phyloP scores from a whole-genome alignment of 2,888 invertebrate genomes.

The Phyllotreta striolata region DNA sequence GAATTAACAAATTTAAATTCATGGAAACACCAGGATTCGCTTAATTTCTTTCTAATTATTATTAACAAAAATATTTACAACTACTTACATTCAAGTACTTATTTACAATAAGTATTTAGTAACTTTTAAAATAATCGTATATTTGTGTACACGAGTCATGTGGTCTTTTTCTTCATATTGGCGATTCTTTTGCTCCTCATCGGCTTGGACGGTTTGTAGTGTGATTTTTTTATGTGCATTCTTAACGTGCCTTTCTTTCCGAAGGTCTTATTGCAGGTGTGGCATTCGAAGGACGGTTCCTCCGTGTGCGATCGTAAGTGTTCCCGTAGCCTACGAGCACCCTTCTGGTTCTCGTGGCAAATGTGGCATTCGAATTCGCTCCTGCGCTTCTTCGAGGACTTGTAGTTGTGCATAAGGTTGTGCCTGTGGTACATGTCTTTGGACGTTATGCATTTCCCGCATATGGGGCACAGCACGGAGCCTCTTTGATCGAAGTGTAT shows the following conservation, averaged over 20 bases:
- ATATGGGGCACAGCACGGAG: slow-evolving; percentile 24
- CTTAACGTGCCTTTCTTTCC: slow-evolving; percentile 17
- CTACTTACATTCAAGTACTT: too few species aligned
- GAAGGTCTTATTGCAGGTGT: slow-evolving; percentile 18
- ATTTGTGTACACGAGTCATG: too few species aligned
- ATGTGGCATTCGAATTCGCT: slow-evolving; percentile 20
- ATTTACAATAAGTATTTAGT: too few species aligned
- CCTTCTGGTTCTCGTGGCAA: slow-evolving; percentile 14
- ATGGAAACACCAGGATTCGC: too few species aligned
- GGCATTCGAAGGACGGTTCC: slow-evolving; percentile 22
- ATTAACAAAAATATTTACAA: too few species aligned
- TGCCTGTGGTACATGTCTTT: slow-evolving; percentile 27
- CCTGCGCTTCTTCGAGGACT: slow-evolving; percentile 2
- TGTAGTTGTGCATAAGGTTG: slow-evolving; percentile 4
- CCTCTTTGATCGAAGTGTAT: slow-evolving; percentile 22
- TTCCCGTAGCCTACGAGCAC: slow-evolving; percentile 2
- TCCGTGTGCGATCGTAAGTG: slow-evolving; percentile 20
- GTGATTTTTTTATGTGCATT: slow-evolving; percentile 16
- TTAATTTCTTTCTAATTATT: too few species aligned
- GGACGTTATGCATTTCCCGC: slow-evolving; percentile 25
- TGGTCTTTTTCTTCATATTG: slow-evolving; percentile 8
- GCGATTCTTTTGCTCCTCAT: neutral
- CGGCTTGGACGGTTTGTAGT: slow-evolving; percentile 13
- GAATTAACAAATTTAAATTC: too few species aligned
- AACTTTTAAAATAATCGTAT: too few species aligned